Base-by-base conservation (phyloP, 2,113 vertebrate species). In the Ciconia stormi region DNA sequence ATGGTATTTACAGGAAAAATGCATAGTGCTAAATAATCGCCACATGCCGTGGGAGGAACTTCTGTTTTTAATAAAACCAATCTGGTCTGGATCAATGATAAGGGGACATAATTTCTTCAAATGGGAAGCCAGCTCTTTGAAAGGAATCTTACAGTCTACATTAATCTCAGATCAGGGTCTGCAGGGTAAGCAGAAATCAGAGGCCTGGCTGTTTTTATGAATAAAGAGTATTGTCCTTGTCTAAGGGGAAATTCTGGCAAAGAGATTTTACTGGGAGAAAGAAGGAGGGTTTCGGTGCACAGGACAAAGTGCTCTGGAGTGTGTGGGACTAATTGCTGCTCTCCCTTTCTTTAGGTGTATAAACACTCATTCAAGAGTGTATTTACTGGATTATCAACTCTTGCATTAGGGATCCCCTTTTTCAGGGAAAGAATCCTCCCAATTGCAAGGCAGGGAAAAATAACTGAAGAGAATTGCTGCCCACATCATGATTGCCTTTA, bases 71-170 rank as follows among this genome's bases (percentile, higher is more conserved):
- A 98, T 98, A 98, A 98, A 98, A 95, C 61, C 98, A 97, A 87
- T 98, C 96, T 98, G 97, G 95, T 97, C 97, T 96, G 90, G 97
- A 98, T 98, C 96, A 98, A 93, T 98, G 97, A 98, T 97, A 98
- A 98, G 96, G 85, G 94, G 95, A 83, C 97, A 97, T 92, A 91
- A 93, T 96, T 97, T 96, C 96, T 97, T 97, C 97, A 97, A 96
- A 97, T 97, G 97, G 79, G 63, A 97, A 97, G 85, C 70, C 96
- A 96, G 92, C 94, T 95, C 98, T 98, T 97, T 98, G 97, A 97
- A 97, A 95, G 82, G 89, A 97, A 95, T 94, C 96, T 96, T 93
- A 52, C 72, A 93, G 76, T 91, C 86, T 86, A 67, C 78, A 94
- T 94, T 95, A 85, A 90, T 76, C 95, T 95, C 91, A 87, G 86